Conservation (phyloP, 2,888 invertebrate species). For the Ochropleura leucogaster region DNA sequence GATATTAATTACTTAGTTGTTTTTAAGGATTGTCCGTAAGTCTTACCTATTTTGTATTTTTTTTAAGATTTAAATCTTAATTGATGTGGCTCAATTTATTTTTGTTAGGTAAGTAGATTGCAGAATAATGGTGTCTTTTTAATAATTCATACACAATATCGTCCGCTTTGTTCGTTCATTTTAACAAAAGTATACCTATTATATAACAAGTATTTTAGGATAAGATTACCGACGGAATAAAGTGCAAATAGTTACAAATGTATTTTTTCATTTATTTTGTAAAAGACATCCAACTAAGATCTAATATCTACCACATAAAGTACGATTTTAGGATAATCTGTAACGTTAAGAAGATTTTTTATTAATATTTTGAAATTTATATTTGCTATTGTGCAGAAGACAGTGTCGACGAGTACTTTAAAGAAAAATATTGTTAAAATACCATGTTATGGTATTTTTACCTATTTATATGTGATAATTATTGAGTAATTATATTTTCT, state of each 20-base stretch:
- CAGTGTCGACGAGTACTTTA: background rate
- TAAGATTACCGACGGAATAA: background rate
- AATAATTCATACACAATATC: background rate
- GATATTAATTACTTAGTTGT: slow-evolving; percentile 9
- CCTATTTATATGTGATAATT: slow-evolving; percentile 45
- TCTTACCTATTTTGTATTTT: background rate
- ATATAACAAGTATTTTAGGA: background rate
- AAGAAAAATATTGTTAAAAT: slow-evolving; percentile 12
- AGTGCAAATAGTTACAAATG: slow-evolving; percentile 8
- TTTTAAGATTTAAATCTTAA: background rate
- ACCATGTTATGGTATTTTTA: slow-evolving; percentile 28
- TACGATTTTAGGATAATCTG: background rate
- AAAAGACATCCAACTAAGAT: background rate
- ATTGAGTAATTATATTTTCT: slow-evolving; percentile 19
- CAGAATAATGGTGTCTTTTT: background rate
- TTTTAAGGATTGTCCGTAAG: slow-evolving; percentile 4
- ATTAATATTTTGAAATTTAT: background rate
- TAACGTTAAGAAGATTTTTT: background rate
- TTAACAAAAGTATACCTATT: background rate
- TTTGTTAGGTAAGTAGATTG: background rate
- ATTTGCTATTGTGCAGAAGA: background rate
- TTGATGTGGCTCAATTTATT: slow-evolving; percentile 12
- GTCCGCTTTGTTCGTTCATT: background rate
- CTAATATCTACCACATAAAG: background rate
- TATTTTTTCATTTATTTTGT: background rate